phyloP scores from a whole-genome alignment of 35 echinoderm and acorn worm species.

The Anneissia japonica region DNA sequence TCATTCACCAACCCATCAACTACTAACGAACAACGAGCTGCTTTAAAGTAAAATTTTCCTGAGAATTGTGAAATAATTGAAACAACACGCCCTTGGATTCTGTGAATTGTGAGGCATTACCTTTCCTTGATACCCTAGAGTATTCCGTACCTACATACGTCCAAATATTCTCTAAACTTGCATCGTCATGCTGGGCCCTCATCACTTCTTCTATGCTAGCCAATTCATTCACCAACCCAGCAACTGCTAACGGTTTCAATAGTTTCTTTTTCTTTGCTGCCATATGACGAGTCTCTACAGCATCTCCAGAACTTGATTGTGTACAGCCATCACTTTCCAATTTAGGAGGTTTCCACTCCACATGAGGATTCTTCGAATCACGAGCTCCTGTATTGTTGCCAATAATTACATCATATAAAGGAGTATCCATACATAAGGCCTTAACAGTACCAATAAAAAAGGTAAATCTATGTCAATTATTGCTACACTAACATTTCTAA shows the following conservation, averaged over 20 bases:
- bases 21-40: slow-evolving; percentile 12
- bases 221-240: slow-evolving; percentile 6
- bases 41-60: background rate
- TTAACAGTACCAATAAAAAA: slow-evolving; percentile 47
- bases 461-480: slow-evolving; percentile 42
- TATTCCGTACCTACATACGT: too few relatives aligned
- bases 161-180: too few relatives aligned
- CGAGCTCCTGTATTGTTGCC: slow-evolving; percentile 49
- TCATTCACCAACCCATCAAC: slow-evolving; percentile 1
- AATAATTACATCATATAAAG: slow-evolving; percentile 65
- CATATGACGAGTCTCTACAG: too few relatives aligned
- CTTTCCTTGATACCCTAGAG: too few relatives aligned
- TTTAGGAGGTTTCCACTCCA: slow-evolving; percentile 33
- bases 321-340: background rate
- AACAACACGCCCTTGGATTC: slow-evolving; percentile 31
- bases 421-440: slow-evolving; percentile 55
- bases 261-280: too few relatives aligned
- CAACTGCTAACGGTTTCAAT: background rate
- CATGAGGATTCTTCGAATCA: slow-evolving; percentile 58
- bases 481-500: slow-evolving; percentile 43
- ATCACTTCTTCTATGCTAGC: slow-evolving; percentile 1
- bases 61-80: background rate
- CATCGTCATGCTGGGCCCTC: too few relatives aligned
- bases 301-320: background rate
- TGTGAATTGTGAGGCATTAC: too few relatives aligned